Percentiles rank a stretch among this genome's conserved stretches.
These are phyloP conservation scores for Apostichopus leukothele DNA, from an alignment of 53 echinoderm and acorn worm species.

Conservation along the genomic window DNA sequence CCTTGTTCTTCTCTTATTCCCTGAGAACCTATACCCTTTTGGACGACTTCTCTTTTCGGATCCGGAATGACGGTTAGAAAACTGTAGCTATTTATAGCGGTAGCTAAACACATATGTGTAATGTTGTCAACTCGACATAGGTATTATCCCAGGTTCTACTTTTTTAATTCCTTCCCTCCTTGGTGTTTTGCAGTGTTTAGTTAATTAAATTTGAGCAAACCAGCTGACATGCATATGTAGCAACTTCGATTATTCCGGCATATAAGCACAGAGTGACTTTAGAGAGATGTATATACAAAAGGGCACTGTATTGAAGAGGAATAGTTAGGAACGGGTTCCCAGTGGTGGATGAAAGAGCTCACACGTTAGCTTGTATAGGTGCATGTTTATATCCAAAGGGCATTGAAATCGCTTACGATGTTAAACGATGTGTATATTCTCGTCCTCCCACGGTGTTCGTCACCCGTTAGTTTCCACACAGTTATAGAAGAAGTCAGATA, in stretches of 20 bases:
- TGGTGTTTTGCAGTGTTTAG: slow-evolving; percentile 25
- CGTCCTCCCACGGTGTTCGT: too few relatives aligned
- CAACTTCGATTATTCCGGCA: slow-evolving; percentile 31
- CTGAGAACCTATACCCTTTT: slow-evolving; percentile 25
- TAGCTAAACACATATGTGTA: neutral
- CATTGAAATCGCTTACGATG: too few relatives aligned
- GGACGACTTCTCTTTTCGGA: slow-evolving; percentile 21
- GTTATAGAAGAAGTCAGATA: too few relatives aligned
- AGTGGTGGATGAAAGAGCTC: too few relatives aligned
- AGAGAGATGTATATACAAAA: too few relatives aligned
- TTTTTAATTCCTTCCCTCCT: slow-evolving; percentile 16
- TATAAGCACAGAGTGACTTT: neutral
- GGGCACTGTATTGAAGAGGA: too few relatives aligned
- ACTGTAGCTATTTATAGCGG: neutral
- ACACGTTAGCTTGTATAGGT: too few relatives aligned
- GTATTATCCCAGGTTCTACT: slow-evolving; percentile 24
- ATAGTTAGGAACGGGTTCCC: too few relatives aligned
- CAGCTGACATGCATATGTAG: neutral
- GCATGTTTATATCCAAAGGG: too few relatives aligned
- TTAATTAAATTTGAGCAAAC: slow-evolving; percentile 29
- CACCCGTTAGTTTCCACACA: too few relatives aligned
- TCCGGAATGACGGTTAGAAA: slow-evolving; percentile 6
- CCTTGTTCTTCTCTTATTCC: neutral
- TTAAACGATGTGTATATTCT: too few relatives aligned
- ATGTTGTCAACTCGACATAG: slow-evolving; percentile 4